Base-by-base conservation (phyloP, 2,888 invertebrate genomes). In the Aspidiotus destructor region DNA sequence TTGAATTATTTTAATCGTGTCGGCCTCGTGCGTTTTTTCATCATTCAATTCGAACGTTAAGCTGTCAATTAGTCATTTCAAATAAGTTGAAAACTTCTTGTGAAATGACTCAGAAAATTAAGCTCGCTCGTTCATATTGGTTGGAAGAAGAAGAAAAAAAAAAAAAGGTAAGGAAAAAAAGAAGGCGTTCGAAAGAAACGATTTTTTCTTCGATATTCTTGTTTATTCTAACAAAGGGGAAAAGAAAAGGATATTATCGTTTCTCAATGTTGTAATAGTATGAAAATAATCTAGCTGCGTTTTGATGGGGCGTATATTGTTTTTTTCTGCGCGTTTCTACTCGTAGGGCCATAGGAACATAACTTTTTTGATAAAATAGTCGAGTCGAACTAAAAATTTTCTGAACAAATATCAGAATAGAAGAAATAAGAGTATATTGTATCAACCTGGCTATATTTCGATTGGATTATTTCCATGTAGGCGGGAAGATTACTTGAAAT, bases 31-130 rank as follows among this genome's bases (percentile, higher is more conserved):
- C 65, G 65, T 61, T 62, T 53, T 69, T 54, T 62, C 69, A 69
- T 69, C 62, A 69, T 69, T 69, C 69, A 69, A 69, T 60, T 69
- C 62, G 62, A 62, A 69, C 69, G 62, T 55, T 40, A 62, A 69
- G 69, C 69, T 69, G 69, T 69, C 69, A 69, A 69, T 69, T 69
- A 69, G 62, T 62, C 62, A 69, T 69, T 69, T 62, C 62, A 57
- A 57, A 55, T 42, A 69, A 53, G 41, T 68, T 61, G 68, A 68
- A 64, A 69, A 64, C 52, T 70, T 68, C 55, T 48, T 58, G 70
- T 70, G 70, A 70, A 70, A 70, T 70, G 70, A 68, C 62, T 70
- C 68, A 70, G 70, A 70, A 70, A 70, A 70, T 70, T 70, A 69
- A 69, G 65, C 61, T 65, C 28, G 28, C 28, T 28, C 28, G 28